Evolutionary conservation across 1,140 invertebrate species (phyloP).

Genomic region (Globodera rostochiensis): DNA sequence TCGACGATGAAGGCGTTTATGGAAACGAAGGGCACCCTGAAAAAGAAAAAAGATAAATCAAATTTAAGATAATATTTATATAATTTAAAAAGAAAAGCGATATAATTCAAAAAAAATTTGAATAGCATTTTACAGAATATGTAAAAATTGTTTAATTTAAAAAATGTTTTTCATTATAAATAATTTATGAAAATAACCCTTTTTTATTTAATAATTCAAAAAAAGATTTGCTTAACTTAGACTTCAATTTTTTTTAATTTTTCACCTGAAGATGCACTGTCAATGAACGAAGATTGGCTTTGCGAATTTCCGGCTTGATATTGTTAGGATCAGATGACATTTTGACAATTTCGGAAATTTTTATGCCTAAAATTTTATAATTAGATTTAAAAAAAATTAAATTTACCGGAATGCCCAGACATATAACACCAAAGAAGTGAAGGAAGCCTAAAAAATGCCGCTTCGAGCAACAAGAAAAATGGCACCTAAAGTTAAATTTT

Average conservation of each 20-base stretch:
- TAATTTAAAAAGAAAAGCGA: no score
- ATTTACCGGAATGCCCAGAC: constrained; percentile 49
- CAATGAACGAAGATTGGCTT: constrained; percentile 45
- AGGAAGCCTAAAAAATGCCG: constrained; percentile 66
- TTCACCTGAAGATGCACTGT: constrained; percentile 47
- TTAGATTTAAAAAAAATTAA: not conserved
- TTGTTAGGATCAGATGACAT: constrained; percentile 56
- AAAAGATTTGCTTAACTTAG: not conserved
- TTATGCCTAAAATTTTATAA: constrained; percentile 37
- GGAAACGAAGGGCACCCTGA: constrained; percentile 53
- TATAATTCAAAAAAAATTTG: no score
- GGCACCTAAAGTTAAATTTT: constrained; percentile 34
- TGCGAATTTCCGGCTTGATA: constrained; percentile 57
- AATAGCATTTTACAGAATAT: no score
- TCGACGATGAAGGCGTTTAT: constrained; percentile 47
- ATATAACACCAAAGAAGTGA: constrained; percentile 64
- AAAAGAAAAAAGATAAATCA: not conserved
- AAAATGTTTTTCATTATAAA: not conserved
- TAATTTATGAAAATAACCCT: no score
- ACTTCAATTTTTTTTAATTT: not conserved
- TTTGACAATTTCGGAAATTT: constrained; percentile 47
- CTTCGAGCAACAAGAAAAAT: constrained; percentile 63
- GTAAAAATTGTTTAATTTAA: not conserved
- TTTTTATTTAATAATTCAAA: no score
- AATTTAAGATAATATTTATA: no score